Evolutionary conservation across 2,888 invertebrate species (phyloP), one percentile per base, ranked within the genome.

Genomic region (Philonicus albiceps): DNA sequence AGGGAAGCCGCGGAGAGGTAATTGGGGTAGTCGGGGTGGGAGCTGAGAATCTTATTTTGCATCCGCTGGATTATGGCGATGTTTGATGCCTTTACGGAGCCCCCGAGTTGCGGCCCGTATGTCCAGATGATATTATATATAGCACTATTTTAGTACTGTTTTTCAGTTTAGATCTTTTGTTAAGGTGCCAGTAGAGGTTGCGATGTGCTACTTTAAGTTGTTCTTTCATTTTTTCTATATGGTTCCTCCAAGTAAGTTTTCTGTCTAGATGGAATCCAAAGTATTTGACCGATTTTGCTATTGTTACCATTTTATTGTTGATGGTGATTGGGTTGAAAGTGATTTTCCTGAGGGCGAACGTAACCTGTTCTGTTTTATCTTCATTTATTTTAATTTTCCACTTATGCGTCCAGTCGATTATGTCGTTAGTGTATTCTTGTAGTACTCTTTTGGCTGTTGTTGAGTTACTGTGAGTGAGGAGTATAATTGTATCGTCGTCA

Each of bases 41-140:
- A 31, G 90, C 89, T 22, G 89, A 88, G 31, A 89, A 1, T 78
- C 89, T 90, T 1, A 88, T 89, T 5, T 31, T 31, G 31, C 31
- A 31, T 31, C 31, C 31, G 31, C 5, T 31, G n/a, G n/a, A n/a
- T n/a, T n/a, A n/a, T n/a, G n/a, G n/a, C n/a, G n/a, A 31, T 31
- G 31, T 31, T 31, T 31, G 31, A 31, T 31, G 31, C 31, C 31
- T 31, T 31, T 31, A 5, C 31, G 31, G 31, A 31, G 31, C 31
- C 31, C 31, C 31, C 2, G 31, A 31, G 31, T 2, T 31, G 31
- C 31, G 5, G 31, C 31, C 31, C 31, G 31, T 31, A 31, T 31
- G 31, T 3, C 31, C 31, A 31, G 5, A 31, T 31, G 5, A 5
- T 31, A 5, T 5, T 31, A 3, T 31, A 31, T 31, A 31, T 31